Evolutionary conservation across 2,888 invertebrate genomes (phyloP).

Genomic region (Blera fallax): DNA sequence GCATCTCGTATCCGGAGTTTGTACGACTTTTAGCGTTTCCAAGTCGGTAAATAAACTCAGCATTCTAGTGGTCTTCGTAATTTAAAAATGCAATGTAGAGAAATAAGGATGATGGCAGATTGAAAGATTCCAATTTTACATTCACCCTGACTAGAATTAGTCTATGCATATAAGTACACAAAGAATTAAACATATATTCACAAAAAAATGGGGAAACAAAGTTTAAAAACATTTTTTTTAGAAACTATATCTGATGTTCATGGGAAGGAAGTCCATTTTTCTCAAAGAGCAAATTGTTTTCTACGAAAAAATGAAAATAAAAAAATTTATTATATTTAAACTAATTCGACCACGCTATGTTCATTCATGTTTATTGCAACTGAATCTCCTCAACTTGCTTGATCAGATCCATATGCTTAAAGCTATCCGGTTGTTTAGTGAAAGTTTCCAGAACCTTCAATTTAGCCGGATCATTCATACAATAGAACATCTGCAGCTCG

Average conservation of each 20-base stretch:
- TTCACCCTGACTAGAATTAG: no score
- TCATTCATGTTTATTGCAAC: conserved; percentile 76
- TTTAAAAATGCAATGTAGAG: no score
- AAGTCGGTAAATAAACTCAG: no score
- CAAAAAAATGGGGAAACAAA: no score
- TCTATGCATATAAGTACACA: no score
- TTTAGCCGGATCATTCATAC: conserved; percentile 85
- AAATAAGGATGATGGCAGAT: no score
- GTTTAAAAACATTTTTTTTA: no score
- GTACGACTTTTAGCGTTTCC: no score
- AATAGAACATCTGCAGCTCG: conserved; percentile 92
- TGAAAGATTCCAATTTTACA: no score
- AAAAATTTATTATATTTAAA: neutral
- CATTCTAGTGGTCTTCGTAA: no score
- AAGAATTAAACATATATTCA: no score
- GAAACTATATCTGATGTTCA: neutral
- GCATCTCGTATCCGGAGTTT: no score
- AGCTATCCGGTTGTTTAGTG: conserved; percentile 87
- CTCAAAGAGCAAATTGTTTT: neutral
- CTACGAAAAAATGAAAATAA: neutral
- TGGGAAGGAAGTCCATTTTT: neutral
- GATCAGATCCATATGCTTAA: conserved; percentile 92
- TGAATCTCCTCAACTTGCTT: conserved; percentile 87
- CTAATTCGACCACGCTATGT: neutral
- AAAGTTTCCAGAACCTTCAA: conserved; percentile 86